phyloP scores from a whole-genome alignment of 2,888 invertebrate species.

The Altica lythri region DNA sequence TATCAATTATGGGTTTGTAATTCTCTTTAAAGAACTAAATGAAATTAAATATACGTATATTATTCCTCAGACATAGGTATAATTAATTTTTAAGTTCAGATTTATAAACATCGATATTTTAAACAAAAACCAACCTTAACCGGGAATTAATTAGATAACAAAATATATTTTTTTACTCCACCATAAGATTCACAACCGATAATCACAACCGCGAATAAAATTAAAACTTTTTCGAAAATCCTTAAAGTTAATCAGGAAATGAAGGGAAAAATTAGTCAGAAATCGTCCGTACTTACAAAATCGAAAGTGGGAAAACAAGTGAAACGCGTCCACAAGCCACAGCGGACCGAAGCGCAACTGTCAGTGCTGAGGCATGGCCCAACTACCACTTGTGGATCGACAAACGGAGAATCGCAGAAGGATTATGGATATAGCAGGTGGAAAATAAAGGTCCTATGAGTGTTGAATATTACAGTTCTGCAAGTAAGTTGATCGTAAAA shows the following conservation, averaged over 20 bases:
- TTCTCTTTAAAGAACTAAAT: no score
- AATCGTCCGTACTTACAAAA: constrained; percentile 26
- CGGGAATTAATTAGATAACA: background rate
- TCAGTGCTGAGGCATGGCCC: constrained; percentile 45
- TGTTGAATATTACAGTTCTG: no score
- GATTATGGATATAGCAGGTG: constrained; percentile 25
- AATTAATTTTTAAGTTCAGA: no score
- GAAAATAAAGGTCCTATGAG: no score
- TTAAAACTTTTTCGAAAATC: constrained; percentile 5
- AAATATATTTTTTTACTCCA: background rate
- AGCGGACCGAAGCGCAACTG: constrained; percentile 41
- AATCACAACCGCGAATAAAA: constrained; percentile 16
- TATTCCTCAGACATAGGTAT: no score
- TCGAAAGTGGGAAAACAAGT: constrained; percentile 37
- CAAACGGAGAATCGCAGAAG: constrained; percentile 24
- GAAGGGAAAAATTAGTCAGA: constrained; percentile 6
- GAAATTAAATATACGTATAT: no score
- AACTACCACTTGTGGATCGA: constrained; percentile 47
- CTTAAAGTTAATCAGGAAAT: constrained; percentile 19
- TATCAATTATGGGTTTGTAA: no score
- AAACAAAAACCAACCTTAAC: background rate
- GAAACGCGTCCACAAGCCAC: constrained; percentile 34
- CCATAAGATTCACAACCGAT: constrained; percentile 16
- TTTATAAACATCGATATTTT: no score
- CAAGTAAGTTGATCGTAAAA: no score